Evolutionary conservation across 2,888 invertebrate species (phyloP).

Genomic region (Orthosia incerta): DNA sequence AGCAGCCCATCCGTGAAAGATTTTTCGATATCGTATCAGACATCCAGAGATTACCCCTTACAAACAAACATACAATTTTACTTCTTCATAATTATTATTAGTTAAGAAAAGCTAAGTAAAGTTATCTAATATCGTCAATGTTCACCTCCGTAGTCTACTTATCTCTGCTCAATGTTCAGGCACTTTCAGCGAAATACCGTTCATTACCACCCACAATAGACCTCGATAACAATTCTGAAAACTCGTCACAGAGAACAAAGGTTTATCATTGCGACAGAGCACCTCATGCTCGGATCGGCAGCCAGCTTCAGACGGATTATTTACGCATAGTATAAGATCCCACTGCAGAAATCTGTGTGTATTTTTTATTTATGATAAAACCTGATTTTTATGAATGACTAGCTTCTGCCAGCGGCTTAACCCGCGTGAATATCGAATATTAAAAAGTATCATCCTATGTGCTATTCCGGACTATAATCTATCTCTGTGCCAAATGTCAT

Average conservation of each 20-base stretch:
- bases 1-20: not conserved
- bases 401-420: too few species aligned
- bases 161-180: conserved; percentile 76
- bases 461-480: too few species aligned
- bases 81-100: too few species aligned
- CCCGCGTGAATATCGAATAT: too few species aligned
- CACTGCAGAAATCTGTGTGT: too few species aligned
- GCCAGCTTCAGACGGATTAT: conserved; percentile 49
- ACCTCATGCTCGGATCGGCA: conserved; percentile 68
- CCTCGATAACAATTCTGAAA: conserved; percentile 84
- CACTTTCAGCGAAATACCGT: conserved; percentile 78
- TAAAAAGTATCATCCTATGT: too few species aligned
- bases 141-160: conserved; percentile 65
- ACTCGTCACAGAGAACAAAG: conserved; percentile 79
- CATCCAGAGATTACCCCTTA: too few species aligned
- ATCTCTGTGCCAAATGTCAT: too few species aligned
- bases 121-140: conserved; percentile 68
- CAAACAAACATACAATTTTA: too few species aligned
- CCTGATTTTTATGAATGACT: too few species aligned
- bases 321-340: conserved; percentile 10
- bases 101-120: not conserved
- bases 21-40: too few species aligned
- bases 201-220: conserved; percentile 83
- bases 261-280: conserved; percentile 72
- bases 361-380: too few species aligned